These are phyloP conservation scores for Chrysochloris asiatica DNA, from an alignment of 2,113 vertebrate genomes.

Conservation along the genomic window DNA sequence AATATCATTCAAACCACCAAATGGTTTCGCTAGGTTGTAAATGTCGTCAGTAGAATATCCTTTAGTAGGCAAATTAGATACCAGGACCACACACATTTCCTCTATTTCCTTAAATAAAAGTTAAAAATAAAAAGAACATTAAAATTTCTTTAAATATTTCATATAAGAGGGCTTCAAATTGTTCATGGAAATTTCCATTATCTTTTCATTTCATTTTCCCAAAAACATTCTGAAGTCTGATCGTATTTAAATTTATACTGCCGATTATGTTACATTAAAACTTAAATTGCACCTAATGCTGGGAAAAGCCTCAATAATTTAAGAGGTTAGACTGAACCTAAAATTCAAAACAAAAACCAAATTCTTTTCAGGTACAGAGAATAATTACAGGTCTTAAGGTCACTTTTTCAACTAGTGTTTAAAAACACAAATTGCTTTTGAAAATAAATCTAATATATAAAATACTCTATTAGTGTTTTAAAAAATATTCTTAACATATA, in stretches of 20 bases:
- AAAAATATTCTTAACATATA: conserved; percentile 37
- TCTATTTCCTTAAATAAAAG: conserved; percentile 79
- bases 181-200: too few relatives aligned
- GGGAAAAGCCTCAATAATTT: not conserved
- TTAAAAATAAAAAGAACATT: conserved; percentile 40
- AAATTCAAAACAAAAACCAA: conserved; percentile 35
- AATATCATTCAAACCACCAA: conserved; percentile 83
- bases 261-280: not conserved
- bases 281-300: conserved; percentile 43
- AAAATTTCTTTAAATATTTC: conserved; percentile 43
- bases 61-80: conserved; percentile 86
- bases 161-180: not conserved
- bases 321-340: not conserved
- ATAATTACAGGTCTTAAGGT: not conserved
- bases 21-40: conserved; percentile 85
- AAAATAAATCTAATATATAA: not conserved
- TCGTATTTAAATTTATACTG: conserved; percentile 42
- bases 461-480: not conserved
- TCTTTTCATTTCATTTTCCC: too few relatives aligned
- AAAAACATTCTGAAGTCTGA: too few relatives aligned
- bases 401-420: conserved; percentile 7
- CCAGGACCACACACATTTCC: conserved; percentile 82
- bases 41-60: conserved; percentile 86
- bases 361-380: not conserved
- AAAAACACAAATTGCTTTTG: not conserved